phyloP scores from a whole-genome alignment of 30 jellyfish, hydroid and myxozoan genomes.

The Hydractinia echinata region DNA sequence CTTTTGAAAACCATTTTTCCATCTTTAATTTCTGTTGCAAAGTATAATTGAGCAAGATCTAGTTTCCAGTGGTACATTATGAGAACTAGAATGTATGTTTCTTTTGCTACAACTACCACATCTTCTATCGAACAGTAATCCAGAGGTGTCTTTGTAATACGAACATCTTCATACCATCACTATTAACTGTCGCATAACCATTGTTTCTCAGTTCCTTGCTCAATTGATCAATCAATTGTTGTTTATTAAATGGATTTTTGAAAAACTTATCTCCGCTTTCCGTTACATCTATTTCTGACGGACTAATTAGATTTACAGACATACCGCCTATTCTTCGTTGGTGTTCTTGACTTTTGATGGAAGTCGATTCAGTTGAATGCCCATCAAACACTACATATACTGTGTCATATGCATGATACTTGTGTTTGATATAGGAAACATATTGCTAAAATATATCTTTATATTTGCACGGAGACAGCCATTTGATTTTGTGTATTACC shows the following conservation, averaged over 20 bases:
- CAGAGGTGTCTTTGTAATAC: neutral
- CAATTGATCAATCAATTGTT: neutral
- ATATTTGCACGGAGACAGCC: neutral
- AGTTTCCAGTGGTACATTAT: neutral
- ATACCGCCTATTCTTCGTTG: slow-evolving; percentile 10
- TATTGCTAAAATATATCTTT: neutral
- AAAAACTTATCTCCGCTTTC: neutral
- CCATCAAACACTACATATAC: slow-evolving; percentile 2
- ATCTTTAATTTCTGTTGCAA: no score
- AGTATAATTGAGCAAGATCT: no score
- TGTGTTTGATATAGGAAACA: neutral
- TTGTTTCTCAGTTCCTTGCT: neutral
- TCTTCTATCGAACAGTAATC: neutral
- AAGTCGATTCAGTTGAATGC: neutral
- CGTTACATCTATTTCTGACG: neutral
- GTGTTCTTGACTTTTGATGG: slow-evolving; percentile 9
- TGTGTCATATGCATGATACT: neutral
- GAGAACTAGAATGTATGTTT: neutral
- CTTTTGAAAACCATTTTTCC: no score
- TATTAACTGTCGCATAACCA: neutral
- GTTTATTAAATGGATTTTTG: slow-evolving; percentile 2
- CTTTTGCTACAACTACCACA: slow-evolving; percentile 1
- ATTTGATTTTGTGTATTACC: neutral
- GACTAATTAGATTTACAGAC: neutral
- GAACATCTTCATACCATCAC: slow-evolving; percentile 5